Conservation (phyloP, 2,797 vertebrate species). For the Onychomys torridus region DNA sequence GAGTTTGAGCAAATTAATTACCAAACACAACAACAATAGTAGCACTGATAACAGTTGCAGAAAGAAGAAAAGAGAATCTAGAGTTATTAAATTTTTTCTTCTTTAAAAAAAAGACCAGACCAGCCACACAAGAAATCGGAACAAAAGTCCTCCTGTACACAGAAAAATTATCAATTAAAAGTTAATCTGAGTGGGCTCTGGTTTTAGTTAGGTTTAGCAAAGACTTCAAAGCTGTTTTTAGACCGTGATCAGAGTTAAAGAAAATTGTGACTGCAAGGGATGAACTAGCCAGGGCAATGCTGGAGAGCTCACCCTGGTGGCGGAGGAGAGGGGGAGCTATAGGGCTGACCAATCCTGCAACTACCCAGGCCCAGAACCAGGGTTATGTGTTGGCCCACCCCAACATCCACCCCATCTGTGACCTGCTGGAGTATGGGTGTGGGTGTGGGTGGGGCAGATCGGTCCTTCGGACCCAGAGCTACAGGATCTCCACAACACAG, state of each 20-base stretch:
- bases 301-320: no score
- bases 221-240: not conserved
- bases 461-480: no score
- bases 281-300: no score
- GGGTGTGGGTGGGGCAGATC: no score
- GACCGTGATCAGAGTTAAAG: not conserved
- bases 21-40: not conserved
- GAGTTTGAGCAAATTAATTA: not conserved
- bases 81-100: not conserved
- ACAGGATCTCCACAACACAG: no score
- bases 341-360: no score
- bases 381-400: no score
- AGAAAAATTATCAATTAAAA: conserved; percentile 13
- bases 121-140: not conserved
- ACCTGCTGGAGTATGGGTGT: no score
- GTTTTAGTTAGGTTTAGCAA: not conserved
- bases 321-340: no score
- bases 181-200: not conserved
- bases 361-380: no score
- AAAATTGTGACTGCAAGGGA: not conserved
- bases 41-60: not conserved
- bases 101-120: not conserved
- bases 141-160: not conserved
- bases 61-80: not conserved
- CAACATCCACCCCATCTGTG: no score